phyloP scores from a whole-genome alignment of 1,140 invertebrate genomes.

The Hyphantria cunea region DNA sequence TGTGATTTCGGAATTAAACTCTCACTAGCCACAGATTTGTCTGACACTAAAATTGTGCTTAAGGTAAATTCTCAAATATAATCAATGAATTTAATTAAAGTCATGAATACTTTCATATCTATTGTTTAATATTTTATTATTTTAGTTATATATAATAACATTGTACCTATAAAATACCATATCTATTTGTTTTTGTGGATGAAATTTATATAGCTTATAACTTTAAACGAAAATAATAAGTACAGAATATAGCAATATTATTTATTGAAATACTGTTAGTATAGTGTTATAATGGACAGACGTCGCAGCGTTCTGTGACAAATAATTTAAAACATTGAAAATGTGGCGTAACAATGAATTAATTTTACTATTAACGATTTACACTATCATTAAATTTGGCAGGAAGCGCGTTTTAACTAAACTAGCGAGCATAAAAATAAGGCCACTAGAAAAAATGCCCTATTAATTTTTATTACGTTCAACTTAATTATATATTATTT shows the following conservation, averaged over 20 bases:
- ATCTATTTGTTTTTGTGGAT: slow-evolving; percentile 1
- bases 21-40: too few species aligned
- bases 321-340: neutral
- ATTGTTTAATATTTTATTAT: neutral
- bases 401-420: too few species aligned
- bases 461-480: too few species aligned
- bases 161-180: neutral
- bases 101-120: neutral
- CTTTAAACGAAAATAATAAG: neutral
- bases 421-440: too few species aligned
- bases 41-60: neutral
- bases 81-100: too few species aligned
- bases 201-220: neutral
- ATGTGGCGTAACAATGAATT: neutral
- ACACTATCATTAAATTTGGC: too few species aligned
- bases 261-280: neutral
- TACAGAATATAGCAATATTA: slow-evolving; percentile 1
- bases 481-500: too few species aligned
- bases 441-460: too few species aligned
- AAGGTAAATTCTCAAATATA: neutral
- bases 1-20: too few species aligned
- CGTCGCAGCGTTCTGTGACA: neutral
- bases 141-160: neutral
- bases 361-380: too few species aligned
- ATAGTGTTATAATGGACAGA: neutral